Base-by-base conservation (phyloP, 2,888 invertebrate genomes). In the Hirudinaria manillensis region DNA sequence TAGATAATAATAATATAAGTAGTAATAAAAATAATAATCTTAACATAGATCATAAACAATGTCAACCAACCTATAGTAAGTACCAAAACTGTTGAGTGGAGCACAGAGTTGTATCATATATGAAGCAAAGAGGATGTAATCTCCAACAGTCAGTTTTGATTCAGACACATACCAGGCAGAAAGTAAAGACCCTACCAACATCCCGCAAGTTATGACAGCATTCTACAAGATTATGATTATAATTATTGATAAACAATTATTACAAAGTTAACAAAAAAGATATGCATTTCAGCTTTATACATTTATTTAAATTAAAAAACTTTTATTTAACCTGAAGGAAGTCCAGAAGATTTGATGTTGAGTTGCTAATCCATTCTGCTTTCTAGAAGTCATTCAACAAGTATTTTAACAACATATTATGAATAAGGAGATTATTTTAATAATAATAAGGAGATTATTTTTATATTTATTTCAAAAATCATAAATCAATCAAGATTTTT, bases 31-130 rank as follows among this genome's bases (percentile, higher is more conserved):
- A 45, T 16, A 16, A 1, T 7, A 45, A 45, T n/a, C n/a, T n/a
- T n/a, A 45, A 32, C 19, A 24, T 6, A 3, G 21, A 32, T 27
- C 24, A 19, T 29, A 34, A 32, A 7, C n/a, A 68, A 16, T 1
- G 16, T 0, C 16, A 32, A 72, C 80, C 84, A 84, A 93, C 93
- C 94, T 91, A 84, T 99, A 99, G 83, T 95, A 97, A 3, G 96
- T 97, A 38, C 98, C 98, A 84, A 99, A 94, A 91, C 93, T 98
- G 87, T 98, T 98, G 72, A 99, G 87, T 0, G 98, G 98, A 77
- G 93, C 92, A 83, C 97, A 98, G 34, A 99, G 87, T 81, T 88
- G 98, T 79, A 94, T 90, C 29, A 98, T 91, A 83, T 98, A 99
- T 1, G 94, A 92, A 0, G 94, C 92, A 86, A 97, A 98, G 27